These are phyloP conservation scores for Aulostomus chinensis DNA, from an alignment of 2,797 vertebrate genomes.

Conservation along the genomic window DNA sequence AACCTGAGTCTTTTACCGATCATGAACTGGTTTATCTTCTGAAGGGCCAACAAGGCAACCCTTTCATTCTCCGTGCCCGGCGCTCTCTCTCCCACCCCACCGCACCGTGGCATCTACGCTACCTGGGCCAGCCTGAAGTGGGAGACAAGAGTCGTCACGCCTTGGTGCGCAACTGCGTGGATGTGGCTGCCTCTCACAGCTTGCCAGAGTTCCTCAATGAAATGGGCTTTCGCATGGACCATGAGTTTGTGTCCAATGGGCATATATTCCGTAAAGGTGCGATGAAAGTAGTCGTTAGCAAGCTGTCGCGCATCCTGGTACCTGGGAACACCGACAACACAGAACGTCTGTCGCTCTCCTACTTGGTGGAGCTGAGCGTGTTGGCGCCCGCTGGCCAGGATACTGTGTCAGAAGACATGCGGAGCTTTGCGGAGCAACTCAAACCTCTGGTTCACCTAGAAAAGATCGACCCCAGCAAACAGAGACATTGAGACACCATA, in stretches of 20 bases:
- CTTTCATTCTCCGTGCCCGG: constrained; percentile 91
- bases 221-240: constrained; percentile 99
- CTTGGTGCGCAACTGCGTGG: constrained; percentile 93
- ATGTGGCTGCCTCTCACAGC: constrained; percentile 93
- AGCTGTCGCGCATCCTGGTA: constrained; percentile 91
- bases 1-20: constrained; percentile 92
- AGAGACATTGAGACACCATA: constrained; percentile 79
- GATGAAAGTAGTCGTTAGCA: constrained; percentile 96
- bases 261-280: constrained; percentile 93
- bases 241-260: constrained; percentile 94
- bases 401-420: constrained; percentile 93
- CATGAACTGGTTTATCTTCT: constrained; percentile 97
- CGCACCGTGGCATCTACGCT: constrained; percentile 93
- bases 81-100: constrained; percentile 88
- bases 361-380: constrained; percentile 93
- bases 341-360: constrained; percentile 92
- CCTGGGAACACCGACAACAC: constrained; percentile 93
- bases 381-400: constrained; percentile 94
- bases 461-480: constrained; percentile 93
- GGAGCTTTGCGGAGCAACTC: constrained; percentile 95
- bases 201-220: constrained; percentile 94
- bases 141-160: constrained; percentile 95
- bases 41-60: constrained; percentile 96
- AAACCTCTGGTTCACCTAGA: constrained; percentile 96
- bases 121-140: constrained; percentile 95